These are phyloP conservation scores for Mormyrus iriodes DNA, from an alignment of 2,113 vertebrate genomes.

Conservation along the genomic window DNA sequence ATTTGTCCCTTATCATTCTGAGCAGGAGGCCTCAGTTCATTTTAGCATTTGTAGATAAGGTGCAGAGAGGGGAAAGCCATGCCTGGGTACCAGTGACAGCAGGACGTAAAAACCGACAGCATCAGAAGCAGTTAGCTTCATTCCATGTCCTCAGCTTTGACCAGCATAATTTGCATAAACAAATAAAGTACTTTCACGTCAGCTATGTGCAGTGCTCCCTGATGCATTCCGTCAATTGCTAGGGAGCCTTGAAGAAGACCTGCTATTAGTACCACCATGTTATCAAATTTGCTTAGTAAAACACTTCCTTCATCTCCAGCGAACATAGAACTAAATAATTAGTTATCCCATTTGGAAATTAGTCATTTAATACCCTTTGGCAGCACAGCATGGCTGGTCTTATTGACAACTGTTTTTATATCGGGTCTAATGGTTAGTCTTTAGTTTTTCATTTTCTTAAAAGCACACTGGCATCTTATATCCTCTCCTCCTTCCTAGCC, in stretches of 20 bases:
- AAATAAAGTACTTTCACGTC: neutral
- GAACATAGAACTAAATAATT: neutral
- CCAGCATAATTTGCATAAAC: neutral
- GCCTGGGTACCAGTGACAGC: neutral
- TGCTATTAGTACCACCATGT: neutral
- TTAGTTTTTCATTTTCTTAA: slow-evolving; percentile 36
- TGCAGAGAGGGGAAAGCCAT: neutral
- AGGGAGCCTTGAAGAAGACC: neutral
- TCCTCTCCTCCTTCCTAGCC: neutral
- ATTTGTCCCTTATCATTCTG: neutral
- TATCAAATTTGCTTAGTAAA: neutral
- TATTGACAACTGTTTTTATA: slow-evolving; percentile 27
- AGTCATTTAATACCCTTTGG: neutral
- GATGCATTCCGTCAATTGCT: neutral
- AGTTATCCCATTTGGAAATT: slow-evolving; percentile 10
- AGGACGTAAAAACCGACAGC: neutral
- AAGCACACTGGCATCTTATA: slow-evolving; percentile 31
- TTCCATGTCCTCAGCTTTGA: neutral
- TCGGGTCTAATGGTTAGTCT: slow-evolving; percentile 22
- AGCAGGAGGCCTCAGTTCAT: neutral
- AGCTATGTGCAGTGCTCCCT: neutral
- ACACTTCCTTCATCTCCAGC: neutral
- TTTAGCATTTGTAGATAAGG: neutral
- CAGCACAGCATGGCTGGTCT: slow-evolving; percentile 15
- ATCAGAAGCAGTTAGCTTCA: neutral